phyloP scores from a whole-genome alignment of 2,888 invertebrate species.

The Idaea straminata region DNA sequence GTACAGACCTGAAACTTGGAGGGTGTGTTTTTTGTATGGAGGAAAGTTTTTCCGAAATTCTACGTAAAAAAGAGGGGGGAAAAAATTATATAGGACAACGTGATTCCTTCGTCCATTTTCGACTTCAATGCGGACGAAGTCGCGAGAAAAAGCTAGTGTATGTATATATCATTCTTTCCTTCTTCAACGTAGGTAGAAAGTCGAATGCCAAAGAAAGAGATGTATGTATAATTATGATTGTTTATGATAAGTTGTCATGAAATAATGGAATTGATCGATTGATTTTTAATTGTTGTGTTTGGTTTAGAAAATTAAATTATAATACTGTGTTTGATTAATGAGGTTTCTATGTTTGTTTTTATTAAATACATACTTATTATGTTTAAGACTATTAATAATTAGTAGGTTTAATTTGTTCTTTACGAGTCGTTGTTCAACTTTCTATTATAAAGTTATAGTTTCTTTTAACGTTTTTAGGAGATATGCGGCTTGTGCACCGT shows the following conservation, averaged over 20 bases:
- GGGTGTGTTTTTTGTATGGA: no score
- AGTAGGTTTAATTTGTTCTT: not conserved
- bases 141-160: constrained; percentile 9
- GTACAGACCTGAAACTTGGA: no score
- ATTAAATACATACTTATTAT: not conserved
- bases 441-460: not conserved
- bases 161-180: not conserved
- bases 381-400: not conserved
- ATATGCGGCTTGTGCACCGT: no score
- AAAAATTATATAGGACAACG: no score
- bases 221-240: constrained; percentile 41
- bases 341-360: constrained; percentile 6
- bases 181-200: constrained; percentile 44
- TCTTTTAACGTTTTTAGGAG: no score
- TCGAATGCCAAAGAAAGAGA: constrained; percentile 39
- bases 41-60: no score
- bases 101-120: no score
- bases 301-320: constrained; percentile 32
- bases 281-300: constrained; percentile 36
- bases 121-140: not conserved
- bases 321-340: constrained; percentile 25
- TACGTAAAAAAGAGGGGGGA: no score
- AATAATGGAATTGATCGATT: constrained; percentile 37
- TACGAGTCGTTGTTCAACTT: not conserved
- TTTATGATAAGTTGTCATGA: constrained; percentile 46